Base-by-base conservation (phyloP, 2,797 vertebrate genomes). In the Enoplosus armatus region DNA sequence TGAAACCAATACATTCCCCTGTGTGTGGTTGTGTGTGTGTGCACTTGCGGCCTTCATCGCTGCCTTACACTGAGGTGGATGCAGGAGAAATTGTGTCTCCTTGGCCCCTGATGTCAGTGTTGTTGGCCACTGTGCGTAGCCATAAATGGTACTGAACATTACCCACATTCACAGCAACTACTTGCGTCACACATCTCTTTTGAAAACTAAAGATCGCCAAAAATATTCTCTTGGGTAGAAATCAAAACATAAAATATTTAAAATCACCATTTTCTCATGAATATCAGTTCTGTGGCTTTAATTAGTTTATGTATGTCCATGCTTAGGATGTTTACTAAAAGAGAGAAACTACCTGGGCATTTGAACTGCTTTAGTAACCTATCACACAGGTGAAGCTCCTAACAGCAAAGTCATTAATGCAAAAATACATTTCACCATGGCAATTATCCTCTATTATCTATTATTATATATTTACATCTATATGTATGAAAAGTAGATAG, bases 1-100 rank as follows among this genome's bases (percentile, higher is more conserved):
- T 94, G 91, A 92, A 93, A 92, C 63, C 29, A 85, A 89, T 85
- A 77, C 87, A 73, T 75, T 81, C 55, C 59, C 12, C 5, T 53
- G 3, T 69, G 63, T 67, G 66, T 62, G 73, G 53, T 68, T 51
- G 45, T 75, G 18, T 53, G 20, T 66, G 76, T 59, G 45, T 11
- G 45, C 64, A 66, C 83, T 63, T 11, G 1, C 24, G 53, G 62
- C 79, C 77, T 53, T 88, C 69, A 77, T 61, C 47, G 24, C 79
- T 82, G 33, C 33, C 61, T 75, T 48, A 45, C 35, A 60, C 67
- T 56, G 60, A 79, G 68, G 56, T 80, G 71, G 53, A 62, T 61
- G 29, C 26, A 66, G 62, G 9, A 35, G 31, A 72, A 68, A 78
- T 31, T 76, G 56, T 59, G 24, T 90, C 67, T 68, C 63, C 24